Conservation (phyloP, 2,888 invertebrate species). For the Chloroclystis v-ata region DNA sequence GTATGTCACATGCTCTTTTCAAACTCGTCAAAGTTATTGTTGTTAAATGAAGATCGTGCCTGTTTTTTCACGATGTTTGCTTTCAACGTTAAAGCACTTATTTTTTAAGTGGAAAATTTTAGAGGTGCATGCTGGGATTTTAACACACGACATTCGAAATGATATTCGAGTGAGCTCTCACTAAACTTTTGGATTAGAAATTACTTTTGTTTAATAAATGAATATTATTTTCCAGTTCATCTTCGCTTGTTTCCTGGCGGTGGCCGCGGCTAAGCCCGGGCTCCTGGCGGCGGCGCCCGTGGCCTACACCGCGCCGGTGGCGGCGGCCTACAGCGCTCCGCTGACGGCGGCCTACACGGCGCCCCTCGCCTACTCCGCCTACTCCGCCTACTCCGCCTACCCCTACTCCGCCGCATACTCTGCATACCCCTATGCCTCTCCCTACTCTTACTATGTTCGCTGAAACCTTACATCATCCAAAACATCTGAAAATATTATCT, state of each 20-base stretch:
- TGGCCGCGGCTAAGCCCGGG: slow-evolving; percentile 64
- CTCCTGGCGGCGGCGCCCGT: slow-evolving; percentile 33
- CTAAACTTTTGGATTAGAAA: too few species aligned
- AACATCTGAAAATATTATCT: background rate
- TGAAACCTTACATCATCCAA: background rate
- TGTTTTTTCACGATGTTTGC: too few species aligned
- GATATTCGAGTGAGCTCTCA: too few species aligned
- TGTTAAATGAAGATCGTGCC: too few species aligned
- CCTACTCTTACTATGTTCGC: slow-evolving; percentile 27
- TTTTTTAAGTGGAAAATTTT: too few species aligned
- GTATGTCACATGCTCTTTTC: too few species aligned
- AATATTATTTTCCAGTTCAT: slow-evolving; percentile 45
- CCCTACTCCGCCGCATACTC: too few species aligned
- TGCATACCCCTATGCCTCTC: slow-evolving; percentile 27
- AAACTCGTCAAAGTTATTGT: too few species aligned
- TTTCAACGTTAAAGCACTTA: too few species aligned
- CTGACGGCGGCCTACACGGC: slow-evolving; percentile 41
- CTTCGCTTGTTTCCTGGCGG: slow-evolving; percentile 54
- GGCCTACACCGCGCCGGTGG: slow-evolving; percentile 35
- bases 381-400: slow-evolving; percentile 51
- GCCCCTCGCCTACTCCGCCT: slow-evolving; percentile 43
- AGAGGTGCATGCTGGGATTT: too few species aligned
- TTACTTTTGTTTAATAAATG: too few species aligned
- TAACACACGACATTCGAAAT: too few species aligned
- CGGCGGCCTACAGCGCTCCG: slow-evolving; percentile 39